Conservation (phyloP, 2,888 invertebrate species). For the Coleophora flavipennella region DNA sequence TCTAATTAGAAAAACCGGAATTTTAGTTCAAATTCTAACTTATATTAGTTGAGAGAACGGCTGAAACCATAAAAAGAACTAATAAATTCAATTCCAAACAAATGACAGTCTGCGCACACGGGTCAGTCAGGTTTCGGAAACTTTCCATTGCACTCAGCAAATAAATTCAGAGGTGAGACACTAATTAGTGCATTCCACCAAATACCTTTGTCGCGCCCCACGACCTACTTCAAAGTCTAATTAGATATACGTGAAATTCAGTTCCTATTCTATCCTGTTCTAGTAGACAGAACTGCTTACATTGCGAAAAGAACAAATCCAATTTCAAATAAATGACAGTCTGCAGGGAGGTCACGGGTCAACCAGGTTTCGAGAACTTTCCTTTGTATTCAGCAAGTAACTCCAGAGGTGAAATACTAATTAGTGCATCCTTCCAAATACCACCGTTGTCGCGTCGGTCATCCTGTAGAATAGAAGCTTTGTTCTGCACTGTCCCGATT, state of each 20-base stretch:
- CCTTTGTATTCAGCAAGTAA: conserved; percentile 48
- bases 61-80: background rate
- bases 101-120: conserved; percentile 14
- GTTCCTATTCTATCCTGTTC: too few species aligned
- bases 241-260: too few species aligned
- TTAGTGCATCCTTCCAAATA: conserved; percentile 43
- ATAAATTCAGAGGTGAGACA: conserved; percentile 28
- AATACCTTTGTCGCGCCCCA: conserved; percentile 21
- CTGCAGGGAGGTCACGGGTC: conserved; percentile 23
- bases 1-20: too few species aligned
- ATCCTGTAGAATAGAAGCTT: conserved; percentile 21
- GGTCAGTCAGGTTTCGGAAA: conserved; percentile 38
- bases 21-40: too few species aligned
- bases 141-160: conserved; percentile 53
- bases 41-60: background rate
- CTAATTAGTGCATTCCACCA: conserved; percentile 56
- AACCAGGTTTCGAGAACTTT: conserved; percentile 42
- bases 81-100: conserved; percentile 18
- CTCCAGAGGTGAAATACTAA: conserved; percentile 36
- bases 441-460: conserved; percentile 24
- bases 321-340: conserved; percentile 22
- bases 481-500: conserved; percentile 20
- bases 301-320: conserved; percentile 3
- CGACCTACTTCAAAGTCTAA: too few species aligned
- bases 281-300: background rate